Conservation (phyloP, 2,888 invertebrate species). For the Zygogramma bicolorata region DNA sequence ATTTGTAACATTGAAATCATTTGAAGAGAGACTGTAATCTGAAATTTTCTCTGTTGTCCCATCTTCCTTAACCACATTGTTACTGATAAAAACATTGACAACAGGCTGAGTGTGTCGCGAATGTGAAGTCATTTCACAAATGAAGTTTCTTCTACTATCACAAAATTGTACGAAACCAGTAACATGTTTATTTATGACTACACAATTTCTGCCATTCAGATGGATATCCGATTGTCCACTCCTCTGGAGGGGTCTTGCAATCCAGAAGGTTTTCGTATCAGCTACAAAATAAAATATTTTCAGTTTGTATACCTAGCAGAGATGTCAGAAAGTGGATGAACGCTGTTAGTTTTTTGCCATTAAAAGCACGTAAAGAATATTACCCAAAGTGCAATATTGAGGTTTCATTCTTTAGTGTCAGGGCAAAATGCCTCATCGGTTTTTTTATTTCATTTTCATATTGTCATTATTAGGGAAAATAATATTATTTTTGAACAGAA, state of each 20-base stretch:
- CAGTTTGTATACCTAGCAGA: too few relatives aligned
- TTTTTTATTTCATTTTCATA: too few relatives aligned
- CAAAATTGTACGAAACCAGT: not conserved
- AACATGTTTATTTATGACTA: not conserved
- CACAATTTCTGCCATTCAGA: not conserved
- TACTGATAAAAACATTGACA: not conserved
- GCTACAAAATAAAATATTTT: not conserved
- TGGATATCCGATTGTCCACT: too few relatives aligned
- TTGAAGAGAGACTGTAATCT: not conserved
- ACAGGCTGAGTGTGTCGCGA: not conserved
- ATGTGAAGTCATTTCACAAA: not conserved
- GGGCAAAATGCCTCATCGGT: too few relatives aligned
- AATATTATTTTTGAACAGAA: too few relatives aligned
- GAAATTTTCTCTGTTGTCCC: not conserved
- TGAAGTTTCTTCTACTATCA: not conserved
- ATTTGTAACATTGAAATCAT: not conserved
- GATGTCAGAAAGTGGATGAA: too few relatives aligned
- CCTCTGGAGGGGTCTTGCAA: not conserved
- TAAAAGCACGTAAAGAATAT: too few relatives aligned
- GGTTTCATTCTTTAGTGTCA: too few relatives aligned
- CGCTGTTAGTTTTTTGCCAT: too few relatives aligned
- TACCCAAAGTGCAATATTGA: too few relatives aligned
- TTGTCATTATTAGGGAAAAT: too few relatives aligned
- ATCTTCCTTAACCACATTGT: not conserved
- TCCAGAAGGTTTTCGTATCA: not conserved